Percentiles rank a stretch among this genome's conserved stretches.
Conservation (phyloP, 2,797 vertebrate species). For the Anisognathus igniventris region DNA sequence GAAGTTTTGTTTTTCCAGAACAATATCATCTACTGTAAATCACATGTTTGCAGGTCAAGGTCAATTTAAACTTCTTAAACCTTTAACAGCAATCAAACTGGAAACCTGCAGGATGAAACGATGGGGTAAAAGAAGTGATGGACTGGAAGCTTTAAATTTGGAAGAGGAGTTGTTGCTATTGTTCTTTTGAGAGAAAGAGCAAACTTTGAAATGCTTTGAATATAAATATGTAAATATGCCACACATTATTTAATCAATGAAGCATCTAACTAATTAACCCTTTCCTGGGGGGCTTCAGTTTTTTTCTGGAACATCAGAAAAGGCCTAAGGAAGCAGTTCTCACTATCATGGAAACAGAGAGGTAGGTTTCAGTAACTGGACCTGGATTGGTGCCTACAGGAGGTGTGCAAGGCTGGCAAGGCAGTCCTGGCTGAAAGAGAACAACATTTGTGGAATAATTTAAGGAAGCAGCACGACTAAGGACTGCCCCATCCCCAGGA, state of each 20-base stretch:
- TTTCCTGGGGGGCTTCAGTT: background rate
- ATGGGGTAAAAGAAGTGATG: constrained; percentile 31
- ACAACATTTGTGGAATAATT: background rate
- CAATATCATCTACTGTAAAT: constrained; percentile 21
- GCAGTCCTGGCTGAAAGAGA: background rate
- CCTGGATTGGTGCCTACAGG: background rate
- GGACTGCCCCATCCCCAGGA: background rate
- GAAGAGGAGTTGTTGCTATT: constrained; percentile 17
- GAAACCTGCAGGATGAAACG: constrained; percentile 13
- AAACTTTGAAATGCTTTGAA: constrained; percentile 2
- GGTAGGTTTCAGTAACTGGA: background rate
- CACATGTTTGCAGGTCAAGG: constrained; percentile 28
- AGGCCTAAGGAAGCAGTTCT: background rate
- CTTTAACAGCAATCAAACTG: constrained; percentile 22
- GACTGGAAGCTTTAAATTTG: constrained; percentile 28
- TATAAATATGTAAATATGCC: background rate
- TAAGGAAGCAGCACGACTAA: background rate
- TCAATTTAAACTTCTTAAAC: constrained; percentile 59
- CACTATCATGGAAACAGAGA: background rate
- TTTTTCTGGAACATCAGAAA: background rate
- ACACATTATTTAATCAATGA: background rate
- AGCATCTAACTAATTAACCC: background rate
- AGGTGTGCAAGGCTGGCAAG: background rate
- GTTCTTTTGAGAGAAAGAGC: constrained; percentile 19
- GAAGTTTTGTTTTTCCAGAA: constrained; percentile 44